Conservation (phyloP, 2,888 invertebrate genomes). For the Lochmaea capreae region DNA sequence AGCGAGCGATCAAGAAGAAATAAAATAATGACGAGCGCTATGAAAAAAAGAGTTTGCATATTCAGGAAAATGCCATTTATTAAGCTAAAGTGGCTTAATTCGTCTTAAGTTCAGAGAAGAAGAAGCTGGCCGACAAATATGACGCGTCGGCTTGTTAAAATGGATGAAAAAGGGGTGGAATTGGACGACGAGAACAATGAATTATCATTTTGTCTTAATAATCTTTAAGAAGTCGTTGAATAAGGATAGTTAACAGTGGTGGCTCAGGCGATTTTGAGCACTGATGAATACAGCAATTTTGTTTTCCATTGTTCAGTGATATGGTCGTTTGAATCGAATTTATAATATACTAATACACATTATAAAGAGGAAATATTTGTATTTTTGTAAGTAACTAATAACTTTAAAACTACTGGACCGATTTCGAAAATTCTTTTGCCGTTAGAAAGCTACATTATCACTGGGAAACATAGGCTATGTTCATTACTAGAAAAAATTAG, state of each 20-base stretch:
- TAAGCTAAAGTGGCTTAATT: slow-evolving; percentile 55
- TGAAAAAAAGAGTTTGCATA: slow-evolving; percentile 54
- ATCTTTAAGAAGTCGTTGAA: slow-evolving; percentile 5
- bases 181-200: slow-evolving; percentile 22
- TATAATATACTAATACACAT: no score
- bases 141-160: slow-evolving; percentile 49
- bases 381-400: no score
- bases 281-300: no score
- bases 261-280: not conserved
- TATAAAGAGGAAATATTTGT: no score
- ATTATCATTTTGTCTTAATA: slow-evolving; percentile 29
- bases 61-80: slow-evolving; percentile 54
- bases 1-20: slow-evolving; percentile 41
- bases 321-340: no score
- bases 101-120: slow-evolving; percentile 46
- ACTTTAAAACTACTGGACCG: no score
- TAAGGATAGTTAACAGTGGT: not conserved
- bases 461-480: no score
- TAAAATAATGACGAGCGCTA: slow-evolving; percentile 50
- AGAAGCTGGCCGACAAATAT: slow-evolving; percentile 50
- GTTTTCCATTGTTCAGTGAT: no score
- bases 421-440: no score
- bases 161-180: slow-evolving; percentile 16
- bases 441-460: no score
- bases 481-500: no score